A percentile compares a stretch with the other conserved stretches of the same genome.
phyloP scores from a whole-genome alignment of 2,888 invertebrate genomes.

The Bellardia bayeri region DNA sequence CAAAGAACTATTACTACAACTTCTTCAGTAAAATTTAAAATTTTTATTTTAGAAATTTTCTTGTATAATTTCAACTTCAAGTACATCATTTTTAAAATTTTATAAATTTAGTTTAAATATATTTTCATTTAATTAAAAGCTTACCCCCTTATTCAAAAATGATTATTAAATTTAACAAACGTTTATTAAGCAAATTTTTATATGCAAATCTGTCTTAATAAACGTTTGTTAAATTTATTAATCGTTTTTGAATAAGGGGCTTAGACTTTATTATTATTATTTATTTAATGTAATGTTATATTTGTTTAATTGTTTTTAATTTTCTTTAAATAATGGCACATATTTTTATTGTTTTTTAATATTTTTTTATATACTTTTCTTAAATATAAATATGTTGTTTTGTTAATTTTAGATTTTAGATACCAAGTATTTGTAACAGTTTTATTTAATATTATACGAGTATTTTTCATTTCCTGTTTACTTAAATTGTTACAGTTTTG shows the following conservation, averaged over 20 bases:
- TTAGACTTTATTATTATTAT: neutral
- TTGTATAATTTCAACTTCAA: neutral
- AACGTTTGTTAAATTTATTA: no score
- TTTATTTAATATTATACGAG: constrained; percentile 14
- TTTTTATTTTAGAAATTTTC: no score
- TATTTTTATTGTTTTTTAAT: constrained; percentile 83
- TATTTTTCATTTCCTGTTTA: neutral
- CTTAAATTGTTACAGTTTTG: no score
- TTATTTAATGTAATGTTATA: constrained; percentile 11
- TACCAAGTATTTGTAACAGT: neutral
- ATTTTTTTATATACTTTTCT: constrained; percentile 4
- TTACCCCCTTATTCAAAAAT: no score
- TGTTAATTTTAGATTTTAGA: neutral
- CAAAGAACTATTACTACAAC: no score
- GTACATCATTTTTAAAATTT: neutral
- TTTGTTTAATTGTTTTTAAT: neutral
- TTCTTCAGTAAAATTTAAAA: no score
- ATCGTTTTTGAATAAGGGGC: no score
- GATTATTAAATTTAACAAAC: no score
- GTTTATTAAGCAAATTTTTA: no score
- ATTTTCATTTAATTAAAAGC: neutral
- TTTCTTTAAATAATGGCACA: constrained; percentile 83
- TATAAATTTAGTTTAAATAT: neutral
- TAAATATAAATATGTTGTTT: neutral
- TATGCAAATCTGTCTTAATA: no score